Evolutionary conservation across 2,797 vertebrate genomes (phyloP).

Genomic region (Rhinogobio ventralis): DNA sequence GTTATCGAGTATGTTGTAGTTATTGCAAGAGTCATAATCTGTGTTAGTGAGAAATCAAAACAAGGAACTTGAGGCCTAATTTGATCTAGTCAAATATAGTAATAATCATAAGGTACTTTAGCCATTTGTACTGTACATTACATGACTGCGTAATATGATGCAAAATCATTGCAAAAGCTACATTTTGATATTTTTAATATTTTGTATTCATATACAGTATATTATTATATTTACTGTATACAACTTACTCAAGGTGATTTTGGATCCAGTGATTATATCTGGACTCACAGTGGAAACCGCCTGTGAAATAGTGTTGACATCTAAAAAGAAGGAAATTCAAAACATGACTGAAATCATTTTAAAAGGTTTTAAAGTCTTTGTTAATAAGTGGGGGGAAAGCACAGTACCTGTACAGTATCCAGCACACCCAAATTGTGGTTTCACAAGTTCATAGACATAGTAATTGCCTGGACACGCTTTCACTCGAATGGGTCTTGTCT

Average conservation of each 20-base stretch:
- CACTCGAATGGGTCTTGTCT: not conserved
- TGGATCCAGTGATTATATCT: not conserved
- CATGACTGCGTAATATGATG: too few relatives aligned
- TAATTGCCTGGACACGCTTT: conserved; percentile 11
- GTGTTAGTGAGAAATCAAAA: too few relatives aligned
- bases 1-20: too few relatives aligned
- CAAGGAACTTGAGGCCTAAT: not conserved
- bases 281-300: not conserved
- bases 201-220: too few relatives aligned
- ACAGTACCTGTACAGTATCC: conserved; percentile 20
- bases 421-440: rapidly evolving
- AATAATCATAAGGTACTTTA: not conserved
- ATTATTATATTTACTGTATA: not conserved
- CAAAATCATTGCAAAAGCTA: too few relatives aligned
- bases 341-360: not conserved
- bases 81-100: not conserved
- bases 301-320: not conserved
- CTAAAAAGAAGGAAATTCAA: not conserved
- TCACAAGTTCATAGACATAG: conserved; percentile 32
- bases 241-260: not conserved
- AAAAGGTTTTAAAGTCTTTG: not conserved
- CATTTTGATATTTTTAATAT: too few relatives aligned
- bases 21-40: not conserved
- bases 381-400: too few relatives aligned
- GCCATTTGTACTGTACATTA: too few relatives aligned